A percentile compares a stretch with the other conserved stretches of the same genome.
phyloP scores from a whole-genome alignment of 2,797 vertebrate species.

The Onychomys arenicola region DNA sequence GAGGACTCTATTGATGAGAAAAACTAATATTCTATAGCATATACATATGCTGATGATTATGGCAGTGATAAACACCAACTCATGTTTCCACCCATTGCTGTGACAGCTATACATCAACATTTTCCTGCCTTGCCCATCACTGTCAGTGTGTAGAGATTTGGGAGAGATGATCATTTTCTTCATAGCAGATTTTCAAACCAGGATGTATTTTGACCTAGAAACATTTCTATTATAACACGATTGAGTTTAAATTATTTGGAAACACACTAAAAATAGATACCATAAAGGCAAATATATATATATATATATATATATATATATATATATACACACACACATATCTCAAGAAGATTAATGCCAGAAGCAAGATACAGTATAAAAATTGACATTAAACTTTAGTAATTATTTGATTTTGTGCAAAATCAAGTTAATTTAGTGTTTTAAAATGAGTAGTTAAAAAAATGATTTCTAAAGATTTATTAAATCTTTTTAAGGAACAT shows the following conservation, averaged over 20 bases:
- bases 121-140: neutral
- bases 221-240: neutral
- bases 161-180: neutral
- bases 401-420: neutral
- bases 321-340: neutral
- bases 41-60: neutral
- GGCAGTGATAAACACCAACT: neutral
- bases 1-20: neutral
- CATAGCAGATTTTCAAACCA: neutral
- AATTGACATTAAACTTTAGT: neutral
- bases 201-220: neutral
- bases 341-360: neutral
- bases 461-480: neutral
- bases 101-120: too few species aligned
- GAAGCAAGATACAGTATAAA: neutral
- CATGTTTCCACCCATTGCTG: neutral
- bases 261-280: slow-evolving; percentile 14
- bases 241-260: neutral
- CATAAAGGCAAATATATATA: neutral
- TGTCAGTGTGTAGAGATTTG: neutral
- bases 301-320: too few species aligned
- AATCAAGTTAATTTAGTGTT: neutral
- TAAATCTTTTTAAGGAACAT: neutral
- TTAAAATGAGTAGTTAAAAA: neutral
- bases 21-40: neutral